Base-by-base conservation (phyloP, 1,140 invertebrate species). In the Heterodera carotae region DNA sequence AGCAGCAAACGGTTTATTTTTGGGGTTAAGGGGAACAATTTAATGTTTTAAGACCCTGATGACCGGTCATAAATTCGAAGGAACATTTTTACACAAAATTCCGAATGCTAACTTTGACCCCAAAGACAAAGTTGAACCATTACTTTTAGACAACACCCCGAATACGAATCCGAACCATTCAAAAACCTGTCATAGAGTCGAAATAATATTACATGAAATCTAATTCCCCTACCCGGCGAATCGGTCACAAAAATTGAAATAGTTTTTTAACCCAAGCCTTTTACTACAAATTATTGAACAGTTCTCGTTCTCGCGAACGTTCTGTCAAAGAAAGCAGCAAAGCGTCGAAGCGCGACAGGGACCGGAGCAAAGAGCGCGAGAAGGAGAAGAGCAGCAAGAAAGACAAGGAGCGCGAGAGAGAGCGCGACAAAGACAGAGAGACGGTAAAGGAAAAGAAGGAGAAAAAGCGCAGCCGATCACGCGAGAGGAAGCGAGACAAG, bases 381-480 rank as follows among this genome's bases (percentile, higher is more conserved):
- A 68, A 56, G 12, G 72, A 74, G 15, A 74, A 74, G 56, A 62
- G 27, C 25, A 29, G 53, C 31, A 34, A 33, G n/a, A 74, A 64
- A 74, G 64, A 39, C 39, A 74, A 74, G 15, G 56, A 56, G 59
- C 36, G 15, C 2, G 29, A 72, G 66, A 67, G 15, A 33, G 69
- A 33, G 43, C 43, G 34, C 33, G 34, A 33, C n/a, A 71, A 36
- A 39, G 31, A 53, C 39, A 75, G 27, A 71, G 48, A 76, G 75
- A 43, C 22, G 48, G 36, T 10, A 75, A 76, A 70, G 53, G 36
- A 76, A 62, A 67, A 69, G 48, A 69, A 53, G 75, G 67, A 76
- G n/a, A 36, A 39, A 3, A 76, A 34, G 68, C 39, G 75, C 22
- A 69, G 67, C 27, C 36, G 53, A 18, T 53, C 62, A 15, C 75